Evolutionary conservation across 2,888 invertebrate genomes (phyloP).

Genomic region (Alentia gelatinosa): DNA sequence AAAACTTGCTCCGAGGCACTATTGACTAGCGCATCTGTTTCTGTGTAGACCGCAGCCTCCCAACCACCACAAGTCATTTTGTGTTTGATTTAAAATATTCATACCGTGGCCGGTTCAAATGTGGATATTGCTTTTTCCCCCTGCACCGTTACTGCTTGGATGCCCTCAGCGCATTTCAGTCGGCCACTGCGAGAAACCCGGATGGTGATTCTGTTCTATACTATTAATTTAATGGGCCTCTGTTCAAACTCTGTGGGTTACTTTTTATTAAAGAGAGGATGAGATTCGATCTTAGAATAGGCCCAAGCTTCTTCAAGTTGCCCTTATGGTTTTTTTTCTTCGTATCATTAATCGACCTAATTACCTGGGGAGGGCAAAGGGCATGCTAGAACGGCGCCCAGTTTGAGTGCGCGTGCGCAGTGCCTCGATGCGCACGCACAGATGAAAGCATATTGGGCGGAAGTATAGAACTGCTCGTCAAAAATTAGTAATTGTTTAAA

Average conservation of each 20-base stretch:
- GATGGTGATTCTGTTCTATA: background rate
- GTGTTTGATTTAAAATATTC: slow-evolving; percentile 26
- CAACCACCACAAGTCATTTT: background rate
- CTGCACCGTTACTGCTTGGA: background rate
- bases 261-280: background rate
- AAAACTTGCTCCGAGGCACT: background rate
- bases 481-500: background rate
- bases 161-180: background rate
- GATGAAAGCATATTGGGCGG: background rate
- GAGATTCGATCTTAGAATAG: background rate
- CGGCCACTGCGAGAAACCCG: background rate
- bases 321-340: background rate
- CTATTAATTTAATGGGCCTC: background rate
- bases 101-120: slow-evolving; percentile 5
- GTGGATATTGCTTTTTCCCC: background rate
- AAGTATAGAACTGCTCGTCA: background rate
- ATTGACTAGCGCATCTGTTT: background rate
- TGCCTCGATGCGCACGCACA: background rate
- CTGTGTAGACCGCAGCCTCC: background rate
- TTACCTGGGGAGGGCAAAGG: background rate
- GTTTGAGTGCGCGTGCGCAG: background rate
- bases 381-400: background rate
- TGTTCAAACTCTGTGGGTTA: background rate
- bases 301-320: background rate
- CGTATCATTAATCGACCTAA: background rate